phyloP scores from a whole-genome alignment of 1,140 invertebrate species.

The Scaptomyza hsui region DNA sequence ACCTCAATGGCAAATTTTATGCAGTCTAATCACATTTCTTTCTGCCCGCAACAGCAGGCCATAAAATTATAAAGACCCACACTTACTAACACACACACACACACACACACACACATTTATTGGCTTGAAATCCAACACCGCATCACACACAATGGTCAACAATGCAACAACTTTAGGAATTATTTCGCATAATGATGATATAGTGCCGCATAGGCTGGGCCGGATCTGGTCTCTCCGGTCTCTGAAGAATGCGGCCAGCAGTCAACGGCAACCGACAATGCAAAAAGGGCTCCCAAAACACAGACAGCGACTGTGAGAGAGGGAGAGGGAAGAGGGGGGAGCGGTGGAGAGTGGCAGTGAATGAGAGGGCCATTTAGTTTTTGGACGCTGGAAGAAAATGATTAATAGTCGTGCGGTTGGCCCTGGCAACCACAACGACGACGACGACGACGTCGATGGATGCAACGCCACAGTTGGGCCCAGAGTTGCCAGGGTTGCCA shows the following conservation, averaged over 20 bases:
- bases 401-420: conserved; percentile 76
- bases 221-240: conserved; percentile 1
- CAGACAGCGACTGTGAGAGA: conserved; percentile 2
- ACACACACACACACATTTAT: not conserved
- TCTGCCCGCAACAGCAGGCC: no score
- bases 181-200: conserved; percentile 69
- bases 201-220: conserved; percentile 54
- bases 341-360: conserved; percentile 27
- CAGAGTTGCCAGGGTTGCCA: conserved; percentile 36
- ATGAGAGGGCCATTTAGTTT: conserved; percentile 60
- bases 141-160: conserved; percentile 37
- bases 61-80: not conserved
- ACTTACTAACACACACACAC: not conserved
- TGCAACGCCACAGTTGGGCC: conserved; percentile 45
- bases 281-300: conserved; percentile 54
- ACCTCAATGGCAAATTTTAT: not conserved
- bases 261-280: conserved; percentile 57
- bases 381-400: conserved; percentile 77
- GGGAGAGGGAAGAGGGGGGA: not conserved
- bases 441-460: conserved; percentile 43
- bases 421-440: conserved; percentile 26
- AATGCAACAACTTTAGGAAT: conserved; percentile 49
- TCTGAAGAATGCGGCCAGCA: conserved; percentile 60
- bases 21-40: not conserved
- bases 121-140: conserved; percentile 21